Conservation (phyloP, 53 echinoderm and acorn worm genomes). For the Echinometra lucunter region DNA sequence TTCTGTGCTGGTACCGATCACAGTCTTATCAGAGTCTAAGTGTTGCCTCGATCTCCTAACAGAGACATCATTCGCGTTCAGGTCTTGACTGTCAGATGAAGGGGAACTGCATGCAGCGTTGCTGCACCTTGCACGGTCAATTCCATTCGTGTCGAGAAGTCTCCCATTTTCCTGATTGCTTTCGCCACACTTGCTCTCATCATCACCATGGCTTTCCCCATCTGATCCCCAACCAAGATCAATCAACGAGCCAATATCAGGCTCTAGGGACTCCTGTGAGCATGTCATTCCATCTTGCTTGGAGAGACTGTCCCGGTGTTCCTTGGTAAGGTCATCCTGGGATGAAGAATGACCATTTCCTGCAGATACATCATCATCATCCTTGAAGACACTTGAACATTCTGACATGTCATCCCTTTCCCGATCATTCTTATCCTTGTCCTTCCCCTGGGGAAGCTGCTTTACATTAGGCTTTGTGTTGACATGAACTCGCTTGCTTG, state of each 20-base stretch:
- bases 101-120: not conserved
- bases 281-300: not conserved
- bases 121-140: not conserved
- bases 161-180: not conserved
- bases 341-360: constrained; percentile 6
- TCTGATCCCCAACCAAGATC: constrained; percentile 61
- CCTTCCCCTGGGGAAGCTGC: constrained; percentile 36
- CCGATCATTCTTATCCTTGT: not conserved
- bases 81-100: constrained; percentile 31
- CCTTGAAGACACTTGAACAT: constrained; percentile 9
- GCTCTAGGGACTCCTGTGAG: constrained; percentile 40
- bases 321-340: not conserved
- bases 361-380: not conserved
- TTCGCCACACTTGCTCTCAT: not conserved
- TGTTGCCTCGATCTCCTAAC: not conserved
- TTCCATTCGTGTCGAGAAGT: not conserved
- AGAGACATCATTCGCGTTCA: constrained; percentile 20
- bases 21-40: constrained; percentile 46
- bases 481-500: constrained; percentile 71
- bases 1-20: constrained; percentile 56
- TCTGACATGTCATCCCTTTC: constrained; percentile 24
- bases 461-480: constrained; percentile 73
- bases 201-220: not conserved
- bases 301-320: not conserved
- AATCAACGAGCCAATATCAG: constrained; percentile 34